Base-by-base conservation (phyloP, 2,888 invertebrate genomes). In the Chydorus sphaericus region DNA sequence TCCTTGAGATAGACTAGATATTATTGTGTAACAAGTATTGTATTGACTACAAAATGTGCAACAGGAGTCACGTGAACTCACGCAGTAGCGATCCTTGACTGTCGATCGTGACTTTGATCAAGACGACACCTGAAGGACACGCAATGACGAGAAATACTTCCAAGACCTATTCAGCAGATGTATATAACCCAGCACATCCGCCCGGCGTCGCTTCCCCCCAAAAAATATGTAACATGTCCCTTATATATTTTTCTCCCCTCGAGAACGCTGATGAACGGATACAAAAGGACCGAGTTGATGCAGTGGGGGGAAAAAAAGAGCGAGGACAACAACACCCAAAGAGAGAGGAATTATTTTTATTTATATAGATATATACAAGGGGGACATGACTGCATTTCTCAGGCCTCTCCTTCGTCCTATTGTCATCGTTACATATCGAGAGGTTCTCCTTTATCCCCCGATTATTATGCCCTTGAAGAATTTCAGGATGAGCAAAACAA, bases 251-350 rank as follows among this genome's bases (percentile, higher is more conserved):
- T 20, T 7, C 39, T 39, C 39, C 16, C 16, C n/a, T 16, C n/a
- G 5, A 37, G 14, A 14, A 14, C 23, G 44, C 44, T 44, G 44
- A 44, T 44, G 44, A 44, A 44, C 44, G 44, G 44, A 44, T 44
- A 44, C 44, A 16, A 14, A 44, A 44, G 7, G 23, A 18, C 7
- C 18, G 18, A 39, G 26, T 18, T 14, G 28, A 44, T 14, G 44
- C 26, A 44, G 14, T 14, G 28, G 20, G n/a, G n/a, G 28, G 26
- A 18, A 16, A 26, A 28, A 44, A 33, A 14, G 44, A n/a, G 28
- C 20, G 20, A 44, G 20, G 20, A 44, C 44, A 44, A 44, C 44
- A 44, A 44, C 44, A 44, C 44, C 44, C 44, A n/a, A 44, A 44
- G n/a, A n/a, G n/a, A n/a, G n/a, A n/a, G n/a, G 44, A 44, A 44